Conservation (phyloP, 2,888 invertebrate genomes). For the Glaucopsyche alexis region DNA sequence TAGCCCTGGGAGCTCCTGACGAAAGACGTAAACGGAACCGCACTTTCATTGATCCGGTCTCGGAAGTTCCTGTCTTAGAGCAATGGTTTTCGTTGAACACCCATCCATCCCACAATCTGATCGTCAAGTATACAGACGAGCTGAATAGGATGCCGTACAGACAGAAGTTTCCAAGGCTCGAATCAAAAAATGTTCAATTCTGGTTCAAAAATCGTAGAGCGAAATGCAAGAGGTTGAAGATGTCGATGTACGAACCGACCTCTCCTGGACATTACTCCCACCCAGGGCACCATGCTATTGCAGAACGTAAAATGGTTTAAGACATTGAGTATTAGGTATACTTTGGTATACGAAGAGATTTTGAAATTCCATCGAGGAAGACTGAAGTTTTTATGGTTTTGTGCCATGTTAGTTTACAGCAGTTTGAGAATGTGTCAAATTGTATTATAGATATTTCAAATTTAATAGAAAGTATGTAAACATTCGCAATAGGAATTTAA, state of each 20-base stretch:
- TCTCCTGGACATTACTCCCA: slow-evolving; percentile 82
- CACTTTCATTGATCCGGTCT: slow-evolving; percentile 99
- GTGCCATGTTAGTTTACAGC: slow-evolving; percentile 77
- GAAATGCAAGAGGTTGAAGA: slow-evolving; percentile 97
- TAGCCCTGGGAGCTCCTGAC: slow-evolving; percentile 85
- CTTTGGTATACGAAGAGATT: slow-evolving; percentile 32
- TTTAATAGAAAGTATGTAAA: slow-evolving; percentile 14
- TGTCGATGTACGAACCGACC: slow-evolving; percentile 90
- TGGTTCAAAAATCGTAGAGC: slow-evolving; percentile 99
- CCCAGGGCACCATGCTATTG: slow-evolving; percentile 77
- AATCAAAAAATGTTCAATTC: slow-evolving; percentile 99
- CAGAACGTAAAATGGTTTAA: slow-evolving; percentile 74
- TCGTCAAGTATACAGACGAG: slow-evolving; percentile 98
- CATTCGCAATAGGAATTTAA: slow-evolving; percentile 8
- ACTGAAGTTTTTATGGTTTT: slow-evolving; percentile 71
- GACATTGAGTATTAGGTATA: slow-evolving; percentile 33
- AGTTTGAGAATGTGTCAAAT: slow-evolving; percentile 39
- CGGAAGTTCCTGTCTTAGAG: slow-evolving; percentile 96
- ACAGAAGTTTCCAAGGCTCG: slow-evolving; percentile 98
- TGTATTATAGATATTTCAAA: slow-evolving; percentile 27
- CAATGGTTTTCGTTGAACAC: slow-evolving; percentile 99
- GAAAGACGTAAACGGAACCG: slow-evolving; percentile 96
- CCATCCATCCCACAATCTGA: slow-evolving; percentile 98
- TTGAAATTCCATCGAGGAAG: slow-evolving; percentile 59
- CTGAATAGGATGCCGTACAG: slow-evolving; percentile 98